A percentile compares a stretch with the other conserved stretches of the same genome.
phyloP scores from a whole-genome alignment of 2,113 vertebrate genomes.

The Peromyscus californicus region DNA sequence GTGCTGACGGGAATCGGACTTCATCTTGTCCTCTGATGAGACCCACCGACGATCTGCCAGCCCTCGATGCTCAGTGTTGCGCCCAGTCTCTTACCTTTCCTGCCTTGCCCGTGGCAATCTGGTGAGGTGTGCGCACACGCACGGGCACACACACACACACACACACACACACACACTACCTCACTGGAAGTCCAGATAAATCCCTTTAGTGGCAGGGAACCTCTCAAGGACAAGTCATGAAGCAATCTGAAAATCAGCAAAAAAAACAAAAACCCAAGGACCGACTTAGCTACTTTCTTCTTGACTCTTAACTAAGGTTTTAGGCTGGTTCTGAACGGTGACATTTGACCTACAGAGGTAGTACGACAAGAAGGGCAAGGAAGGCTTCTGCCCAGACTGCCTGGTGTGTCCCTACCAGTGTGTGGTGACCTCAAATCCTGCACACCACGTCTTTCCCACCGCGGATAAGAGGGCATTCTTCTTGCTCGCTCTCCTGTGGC shows the following conservation, averaged over 20 bases:
- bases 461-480: conserved; percentile 74
- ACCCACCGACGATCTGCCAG: not conserved
- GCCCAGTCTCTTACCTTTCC: not conserved
- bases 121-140: not conserved
- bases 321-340: not conserved
- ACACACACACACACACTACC: not conserved
- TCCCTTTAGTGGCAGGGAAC: too few relatives aligned
- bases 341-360: not conserved
- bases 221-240: not conserved
- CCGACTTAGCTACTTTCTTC: not conserved
- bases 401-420: not conserved
- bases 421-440: conserved; percentile 56
- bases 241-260: not conserved
- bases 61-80: not conserved
- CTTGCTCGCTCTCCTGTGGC: conserved; percentile 68
- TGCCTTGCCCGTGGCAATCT: not conserved
- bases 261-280: not conserved
- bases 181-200: not conserved
- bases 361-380: not conserved
- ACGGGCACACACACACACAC: too few relatives aligned
- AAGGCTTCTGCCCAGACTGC: not conserved
- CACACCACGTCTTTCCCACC: conserved; percentile 20
- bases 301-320: not conserved
- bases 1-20: not conserved
- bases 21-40: not conserved